phyloP scores from a whole-genome alignment of 2,888 invertebrate species.

The Hyposoter didymator region DNA sequence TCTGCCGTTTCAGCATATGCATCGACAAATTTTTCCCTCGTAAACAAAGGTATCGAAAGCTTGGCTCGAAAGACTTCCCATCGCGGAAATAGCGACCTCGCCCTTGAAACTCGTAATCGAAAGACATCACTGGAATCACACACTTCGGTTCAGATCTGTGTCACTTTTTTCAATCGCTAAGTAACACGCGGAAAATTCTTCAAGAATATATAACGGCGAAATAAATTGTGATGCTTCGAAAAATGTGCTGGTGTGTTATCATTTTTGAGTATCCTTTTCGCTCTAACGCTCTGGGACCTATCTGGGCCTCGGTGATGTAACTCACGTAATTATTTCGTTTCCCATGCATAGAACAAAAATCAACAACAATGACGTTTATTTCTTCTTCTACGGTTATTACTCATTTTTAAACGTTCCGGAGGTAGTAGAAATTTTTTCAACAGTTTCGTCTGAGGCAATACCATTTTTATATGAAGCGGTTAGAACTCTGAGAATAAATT shows the following conservation, averaged over 20 bases:
- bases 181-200: background rate
- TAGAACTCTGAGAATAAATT: background rate
- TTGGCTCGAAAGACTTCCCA: background rate
- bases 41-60: background rate
- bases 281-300: constrained; percentile 40
- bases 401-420: background rate
- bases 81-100: background rate
- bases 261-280: constrained; percentile 31
- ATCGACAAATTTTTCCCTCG: background rate
- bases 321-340: constrained; percentile 16
- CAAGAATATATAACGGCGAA: constrained; percentile 23
- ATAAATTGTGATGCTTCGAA: constrained; percentile 46
- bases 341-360: background rate
- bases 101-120: background rate
- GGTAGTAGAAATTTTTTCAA: background rate
- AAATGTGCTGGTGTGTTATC: background rate
- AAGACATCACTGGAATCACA: background rate
- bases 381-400: background rate
- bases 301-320: constrained; percentile 23
- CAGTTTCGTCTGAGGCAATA: background rate
- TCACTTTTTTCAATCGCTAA: constrained; percentile 18
- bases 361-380: background rate
- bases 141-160: background rate
- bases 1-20: background rate
- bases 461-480: background rate